Percentiles rank a stretch among this genome's conserved stretches.
phyloP scores from a whole-genome alignment of 1,140 invertebrate species.

The Spodoptera litura region DNA sequence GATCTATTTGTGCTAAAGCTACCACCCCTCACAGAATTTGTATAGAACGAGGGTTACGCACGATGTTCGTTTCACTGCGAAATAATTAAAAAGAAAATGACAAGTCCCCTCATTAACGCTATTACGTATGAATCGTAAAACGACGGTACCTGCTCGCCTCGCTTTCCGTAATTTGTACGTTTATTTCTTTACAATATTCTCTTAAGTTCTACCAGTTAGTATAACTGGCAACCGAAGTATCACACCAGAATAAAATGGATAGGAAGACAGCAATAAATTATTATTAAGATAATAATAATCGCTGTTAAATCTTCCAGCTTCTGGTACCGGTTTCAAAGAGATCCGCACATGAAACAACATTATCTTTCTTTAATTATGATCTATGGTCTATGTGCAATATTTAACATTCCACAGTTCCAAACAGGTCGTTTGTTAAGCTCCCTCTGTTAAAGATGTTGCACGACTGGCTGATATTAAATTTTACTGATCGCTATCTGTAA shows the following conservation, averaged over 20 bases:
- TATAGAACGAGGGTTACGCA: not conserved
- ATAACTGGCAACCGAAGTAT: not conserved
- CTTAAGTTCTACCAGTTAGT: not conserved
- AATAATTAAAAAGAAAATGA: conserved; percentile 22
- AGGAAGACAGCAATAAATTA: conserved; percentile 30
- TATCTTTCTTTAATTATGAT: conserved; percentile 44
- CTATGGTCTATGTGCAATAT: conserved; percentile 31
- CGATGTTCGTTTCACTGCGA: not conserved
- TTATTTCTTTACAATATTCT: conserved; percentile 8
- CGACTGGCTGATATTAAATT: conserved; percentile 15
- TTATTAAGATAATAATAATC: conserved; percentile 41
- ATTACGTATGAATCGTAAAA: conserved; percentile 30
- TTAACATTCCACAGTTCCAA: conserved; percentile 46
- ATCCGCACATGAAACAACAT: conserved; percentile 40
- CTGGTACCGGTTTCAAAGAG: conserved; percentile 38
- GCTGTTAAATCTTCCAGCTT: conserved; percentile 28
- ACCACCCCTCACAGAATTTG: conserved; percentile 8
- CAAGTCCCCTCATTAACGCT: conserved; percentile 25
- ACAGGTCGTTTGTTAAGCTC: conserved; percentile 39
- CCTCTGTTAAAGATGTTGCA: conserved; percentile 23
- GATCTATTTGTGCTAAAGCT: conserved; percentile 33
- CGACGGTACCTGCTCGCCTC: not conserved
- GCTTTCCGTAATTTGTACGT: conserved; percentile 37
- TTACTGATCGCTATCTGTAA: conserved; percentile 45
- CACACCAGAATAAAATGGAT: conserved; percentile 2